These are phyloP conservation scores for Molossus molossus DNA, from an alignment of 2,797 vertebrate species.

Conservation along the genomic window DNA sequence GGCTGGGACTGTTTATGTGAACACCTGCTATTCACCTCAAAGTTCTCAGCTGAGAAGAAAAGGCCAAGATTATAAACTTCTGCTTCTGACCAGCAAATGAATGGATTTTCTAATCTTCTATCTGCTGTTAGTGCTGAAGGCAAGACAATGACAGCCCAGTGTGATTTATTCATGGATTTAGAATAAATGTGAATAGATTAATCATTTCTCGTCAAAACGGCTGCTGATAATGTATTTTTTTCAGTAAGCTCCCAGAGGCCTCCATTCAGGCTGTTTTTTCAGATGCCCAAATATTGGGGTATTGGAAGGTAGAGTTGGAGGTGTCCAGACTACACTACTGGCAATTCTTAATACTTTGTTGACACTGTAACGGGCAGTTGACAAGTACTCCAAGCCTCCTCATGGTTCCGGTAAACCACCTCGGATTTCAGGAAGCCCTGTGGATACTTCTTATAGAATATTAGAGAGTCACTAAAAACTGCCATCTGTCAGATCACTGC, in stretches of 20 bases:
- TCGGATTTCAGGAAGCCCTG: conserved; percentile 91
- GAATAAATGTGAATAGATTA: conserved; percentile 94
- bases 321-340: conserved; percentile 96
- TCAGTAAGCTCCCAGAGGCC: neutral
- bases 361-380: conserved; percentile 96
- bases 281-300: neutral
- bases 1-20: conserved; percentile 89
- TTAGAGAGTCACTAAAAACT: conserved; percentile 96
- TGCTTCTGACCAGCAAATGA: conserved; percentile 87
- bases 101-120: conserved; percentile 79
- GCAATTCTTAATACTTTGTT: conserved; percentile 94
- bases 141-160: conserved; percentile 89
- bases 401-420: conserved; percentile 96
- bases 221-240: neutral
- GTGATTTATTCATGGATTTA: conserved; percentile 94
- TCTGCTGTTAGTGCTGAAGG: conserved; percentile 82
- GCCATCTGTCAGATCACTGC: conserved; percentile 96
- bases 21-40: conserved; percentile 91
- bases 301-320: conserved; percentile 94
- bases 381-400: conserved; percentile 98
- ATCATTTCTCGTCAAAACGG: neutral
- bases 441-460: conserved; percentile 95
- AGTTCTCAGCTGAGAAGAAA: conserved; percentile 93
- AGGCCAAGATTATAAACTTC: conserved; percentile 96
- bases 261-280: neutral